Evolutionary conservation across 2,888 invertebrate species (phyloP).

Genomic region (Chrysolina haemoptera): DNA sequence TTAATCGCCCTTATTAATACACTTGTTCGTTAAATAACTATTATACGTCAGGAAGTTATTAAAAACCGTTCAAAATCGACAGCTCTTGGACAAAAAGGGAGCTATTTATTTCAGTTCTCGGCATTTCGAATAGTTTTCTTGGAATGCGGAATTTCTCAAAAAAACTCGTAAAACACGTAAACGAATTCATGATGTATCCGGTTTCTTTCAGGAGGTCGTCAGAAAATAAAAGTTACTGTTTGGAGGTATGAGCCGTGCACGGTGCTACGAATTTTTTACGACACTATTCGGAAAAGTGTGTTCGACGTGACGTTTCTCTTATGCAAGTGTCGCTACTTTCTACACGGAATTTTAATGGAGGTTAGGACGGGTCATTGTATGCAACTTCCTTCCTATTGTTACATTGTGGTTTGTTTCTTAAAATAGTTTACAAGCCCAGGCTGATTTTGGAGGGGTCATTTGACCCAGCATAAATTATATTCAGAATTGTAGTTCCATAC

Average conservation of each 20-base stretch:
- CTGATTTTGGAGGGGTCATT: no score
- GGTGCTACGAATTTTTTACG: slow-evolving; percentile 19
- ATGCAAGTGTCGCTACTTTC: not conserved
- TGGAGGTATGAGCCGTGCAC: not conserved
- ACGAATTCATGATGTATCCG: slow-evolving; percentile 10
- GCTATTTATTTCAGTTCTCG: not conserved
- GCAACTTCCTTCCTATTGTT: slow-evolving; percentile 9
- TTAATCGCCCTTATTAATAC: no score
- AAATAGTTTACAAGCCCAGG: no score
- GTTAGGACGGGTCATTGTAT: slow-evolving; percentile 8
- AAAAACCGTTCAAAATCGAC: no score
- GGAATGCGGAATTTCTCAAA: not conserved
- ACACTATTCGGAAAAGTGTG: not conserved
- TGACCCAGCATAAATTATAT: no score
- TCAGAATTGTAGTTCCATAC: no score
- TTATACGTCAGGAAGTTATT: no score
- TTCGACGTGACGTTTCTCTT: slow-evolving; percentile 16
- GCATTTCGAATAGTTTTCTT: slow-evolving; percentile 3
- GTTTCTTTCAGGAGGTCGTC: slow-evolving; percentile 10
- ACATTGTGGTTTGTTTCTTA: not conserved
- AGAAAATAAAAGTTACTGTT: slow-evolving; percentile 12
- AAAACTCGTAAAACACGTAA: not conserved
- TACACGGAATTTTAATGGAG: slow-evolving; percentile 9
- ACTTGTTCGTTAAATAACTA: no score
- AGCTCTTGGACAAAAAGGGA: no score